A percentile compares a stretch with the other conserved stretches of the same genome.
Conservation (phyloP, 2,888 invertebrate species). For the Polyploca ridens region DNA sequence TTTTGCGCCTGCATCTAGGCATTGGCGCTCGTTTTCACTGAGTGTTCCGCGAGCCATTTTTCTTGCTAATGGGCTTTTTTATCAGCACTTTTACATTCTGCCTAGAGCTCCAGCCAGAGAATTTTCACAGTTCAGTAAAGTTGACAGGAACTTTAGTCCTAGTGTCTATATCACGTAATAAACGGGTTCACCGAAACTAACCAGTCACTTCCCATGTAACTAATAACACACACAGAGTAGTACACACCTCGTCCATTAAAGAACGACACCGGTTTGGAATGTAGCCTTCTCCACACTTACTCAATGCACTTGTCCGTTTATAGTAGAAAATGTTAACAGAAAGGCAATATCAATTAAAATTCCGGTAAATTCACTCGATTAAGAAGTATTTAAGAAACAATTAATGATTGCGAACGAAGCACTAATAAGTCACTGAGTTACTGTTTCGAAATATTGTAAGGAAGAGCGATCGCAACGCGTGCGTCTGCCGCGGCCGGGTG, state of each 20-base stretch:
- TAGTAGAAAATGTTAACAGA: slow-evolving; percentile 56
- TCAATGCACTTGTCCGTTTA: slow-evolving; percentile 70
- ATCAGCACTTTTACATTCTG: slow-evolving; percentile 55
- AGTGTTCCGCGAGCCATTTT: slow-evolving; percentile 79
- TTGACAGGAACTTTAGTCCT: slow-evolving; percentile 43
- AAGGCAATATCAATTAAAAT: slow-evolving; percentile 43
- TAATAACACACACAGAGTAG: slow-evolving; percentile 72
- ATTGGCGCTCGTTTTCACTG: slow-evolving; percentile 76
- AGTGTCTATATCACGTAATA: slow-evolving; percentile 35
- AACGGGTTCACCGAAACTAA: slow-evolving; percentile 35
- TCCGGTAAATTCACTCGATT: slow-evolving; percentile 43
- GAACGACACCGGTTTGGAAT: slow-evolving; percentile 83
- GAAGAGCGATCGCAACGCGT: slow-evolving; percentile 31
- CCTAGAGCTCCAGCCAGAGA: slow-evolving; percentile 30
- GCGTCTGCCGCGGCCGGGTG: slow-evolving; percentile 49
- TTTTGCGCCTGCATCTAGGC: slow-evolving; percentile 69
- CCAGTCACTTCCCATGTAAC: slow-evolving; percentile 64
- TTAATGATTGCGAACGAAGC: slow-evolving; percentile 47
- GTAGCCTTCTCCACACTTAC: slow-evolving; percentile 76
- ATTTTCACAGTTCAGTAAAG: slow-evolving; percentile 35
- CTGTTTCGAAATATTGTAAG: slow-evolving; percentile 29
- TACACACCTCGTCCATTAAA: slow-evolving; percentile 79
- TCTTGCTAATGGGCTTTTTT: slow-evolving; percentile 39
- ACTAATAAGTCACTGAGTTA: slow-evolving; percentile 46
- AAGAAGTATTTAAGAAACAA: slow-evolving; percentile 36